These are phyloP conservation scores for Neodon shergylaensis DNA, from an alignment of 2,113 vertebrate species.

Conservation along the genomic window DNA sequence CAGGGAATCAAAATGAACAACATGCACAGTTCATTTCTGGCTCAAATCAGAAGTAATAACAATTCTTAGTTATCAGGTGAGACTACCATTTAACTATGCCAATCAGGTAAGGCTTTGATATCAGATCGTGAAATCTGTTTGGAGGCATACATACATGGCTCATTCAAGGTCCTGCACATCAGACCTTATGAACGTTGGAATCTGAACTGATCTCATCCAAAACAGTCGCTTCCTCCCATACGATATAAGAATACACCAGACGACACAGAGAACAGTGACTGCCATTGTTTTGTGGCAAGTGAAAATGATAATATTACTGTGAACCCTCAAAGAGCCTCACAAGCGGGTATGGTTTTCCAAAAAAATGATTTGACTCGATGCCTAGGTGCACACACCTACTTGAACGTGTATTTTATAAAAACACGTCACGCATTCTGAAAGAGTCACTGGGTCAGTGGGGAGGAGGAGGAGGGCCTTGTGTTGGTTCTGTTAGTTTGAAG, in stretches of 20 bases:
- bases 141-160: background rate
- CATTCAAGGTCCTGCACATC: background rate
- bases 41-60: background rate
- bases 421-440: background rate
- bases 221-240: background rate
- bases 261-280: background rate
- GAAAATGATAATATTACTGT: background rate
- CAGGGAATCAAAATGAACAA: background rate
- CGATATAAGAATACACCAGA: background rate
- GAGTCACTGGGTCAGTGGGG: background rate
- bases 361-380: background rate
- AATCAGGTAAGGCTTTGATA: background rate
- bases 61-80: background rate
- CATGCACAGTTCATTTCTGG: background rate
- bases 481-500: background rate
- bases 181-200: background rate
- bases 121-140: slow-evolving; percentile 25
- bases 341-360: background rate
- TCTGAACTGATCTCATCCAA: slow-evolving; percentile 1
- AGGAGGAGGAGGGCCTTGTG: background rate
- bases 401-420: background rate
- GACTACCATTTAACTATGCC: background rate
- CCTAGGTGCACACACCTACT: background rate
- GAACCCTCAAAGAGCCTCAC: background rate
- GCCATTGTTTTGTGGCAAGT: background rate